These are phyloP conservation scores for Anguilla marmorata DNA, from an alignment of 2,797 vertebrate genomes.

Conservation along the genomic window DNA sequence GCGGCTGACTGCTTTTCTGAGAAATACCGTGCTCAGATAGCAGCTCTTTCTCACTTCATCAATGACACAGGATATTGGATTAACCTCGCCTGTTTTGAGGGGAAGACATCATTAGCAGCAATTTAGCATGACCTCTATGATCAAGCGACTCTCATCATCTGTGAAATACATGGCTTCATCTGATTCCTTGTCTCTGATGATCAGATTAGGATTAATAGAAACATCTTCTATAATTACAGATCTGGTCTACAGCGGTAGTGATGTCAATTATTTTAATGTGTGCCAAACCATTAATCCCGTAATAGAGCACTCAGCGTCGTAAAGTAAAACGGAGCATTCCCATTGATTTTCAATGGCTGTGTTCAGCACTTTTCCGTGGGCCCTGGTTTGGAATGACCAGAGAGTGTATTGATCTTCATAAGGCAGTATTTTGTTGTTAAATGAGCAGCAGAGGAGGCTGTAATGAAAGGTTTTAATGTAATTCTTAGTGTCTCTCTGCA, in stretches of 20 bases:
- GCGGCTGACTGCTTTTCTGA: conserved; percentile 44
- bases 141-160: conserved; percentile 48
- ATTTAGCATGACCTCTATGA: conserved; percentile 62
- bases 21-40: conserved; percentile 25
- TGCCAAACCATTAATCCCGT: conserved; percentile 65
- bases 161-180: conserved; percentile 48
- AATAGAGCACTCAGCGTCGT: conserved; percentile 55
- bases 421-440: conserved; percentile 65
- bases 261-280: conserved; percentile 65
- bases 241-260: conserved; percentile 52
- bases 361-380: conserved; percentile 57
- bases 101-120: conserved; percentile 60
- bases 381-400: conserved; percentile 55
- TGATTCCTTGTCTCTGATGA: conserved; percentile 51
- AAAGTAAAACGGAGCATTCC: conserved; percentile 67
- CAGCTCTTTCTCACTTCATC: conserved; percentile 30
- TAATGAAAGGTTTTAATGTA: conserved; percentile 71
- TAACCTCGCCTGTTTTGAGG: conserved; percentile 53
- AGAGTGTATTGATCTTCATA: conserved; percentile 70
- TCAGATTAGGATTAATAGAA: conserved; percentile 67
- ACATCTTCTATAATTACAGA: conserved; percentile 66
- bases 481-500: conserved; percentile 52
- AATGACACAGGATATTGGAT: conserved; percentile 46
- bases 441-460: conserved; percentile 59
- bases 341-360: conserved; percentile 65